Percentiles rank a stretch among this genome's conserved stretches.
These are phyloP conservation scores for Philantomba maxwellii DNA, from an alignment of 2,113 vertebrate species.

Conservation along the genomic window DNA sequence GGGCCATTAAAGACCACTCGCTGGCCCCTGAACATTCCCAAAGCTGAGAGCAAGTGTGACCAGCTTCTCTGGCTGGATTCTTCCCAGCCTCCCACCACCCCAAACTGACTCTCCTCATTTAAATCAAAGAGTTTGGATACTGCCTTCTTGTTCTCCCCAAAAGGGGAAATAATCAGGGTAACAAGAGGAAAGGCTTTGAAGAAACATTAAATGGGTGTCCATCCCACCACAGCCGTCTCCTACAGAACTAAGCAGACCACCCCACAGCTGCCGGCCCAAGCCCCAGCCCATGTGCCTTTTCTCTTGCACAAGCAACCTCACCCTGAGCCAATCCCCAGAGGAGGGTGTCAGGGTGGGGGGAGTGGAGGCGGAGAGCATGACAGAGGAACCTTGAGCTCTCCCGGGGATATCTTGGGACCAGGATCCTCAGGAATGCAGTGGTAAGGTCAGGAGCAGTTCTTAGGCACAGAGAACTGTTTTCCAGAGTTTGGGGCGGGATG, in stretches of 20 bases:
- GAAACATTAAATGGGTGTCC: background rate
- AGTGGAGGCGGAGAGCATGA: background rate
- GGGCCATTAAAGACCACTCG: background rate
- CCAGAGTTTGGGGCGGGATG: background rate
- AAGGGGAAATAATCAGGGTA: background rate
- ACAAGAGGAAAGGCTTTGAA: background rate
- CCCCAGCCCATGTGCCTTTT: background rate
- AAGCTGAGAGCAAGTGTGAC: background rate
- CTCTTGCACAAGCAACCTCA: background rate
- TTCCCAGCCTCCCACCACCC: no score
- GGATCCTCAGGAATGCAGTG: accelerated
- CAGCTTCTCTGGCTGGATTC: background rate
- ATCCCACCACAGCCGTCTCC: background rate
- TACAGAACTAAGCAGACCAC: background rate
- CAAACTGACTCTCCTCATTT: background rate
- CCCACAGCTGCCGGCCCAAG: background rate
- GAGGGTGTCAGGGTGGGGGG: background rate
- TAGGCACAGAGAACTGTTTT: background rate
- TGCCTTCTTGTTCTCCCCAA: background rate
- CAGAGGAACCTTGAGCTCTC: background rate
- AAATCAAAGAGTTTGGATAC: background rate
- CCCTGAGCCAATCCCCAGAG: background rate
- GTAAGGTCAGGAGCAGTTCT: background rate
- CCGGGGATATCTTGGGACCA: background rate
- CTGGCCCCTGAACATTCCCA: background rate